These are phyloP conservation scores for Schizothorax lantsangensis DNA, from an alignment of 2,797 vertebrate genomes.

Conservation along the genomic window DNA sequence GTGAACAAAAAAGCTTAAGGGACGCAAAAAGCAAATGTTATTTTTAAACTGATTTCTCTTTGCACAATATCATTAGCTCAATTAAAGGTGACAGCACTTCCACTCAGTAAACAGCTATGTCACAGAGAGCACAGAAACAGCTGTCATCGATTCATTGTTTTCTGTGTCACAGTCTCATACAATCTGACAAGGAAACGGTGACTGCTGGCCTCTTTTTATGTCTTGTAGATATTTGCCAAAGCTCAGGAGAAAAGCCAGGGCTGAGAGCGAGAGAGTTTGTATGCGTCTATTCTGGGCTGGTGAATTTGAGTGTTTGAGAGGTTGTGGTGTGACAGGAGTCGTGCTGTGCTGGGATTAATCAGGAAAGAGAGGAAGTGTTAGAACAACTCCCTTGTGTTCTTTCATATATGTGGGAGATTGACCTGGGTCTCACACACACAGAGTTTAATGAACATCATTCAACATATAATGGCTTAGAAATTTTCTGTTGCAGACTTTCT, in stretches of 20 bases:
- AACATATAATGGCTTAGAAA: background rate
- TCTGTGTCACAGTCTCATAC: slow-evolving; percentile 36
- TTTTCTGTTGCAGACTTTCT: background rate
- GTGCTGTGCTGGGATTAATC: slow-evolving; percentile 52
- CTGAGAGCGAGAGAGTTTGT: slow-evolving; percentile 36
- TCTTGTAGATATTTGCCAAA: slow-evolving; percentile 50
- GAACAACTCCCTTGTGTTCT: slow-evolving; percentile 34
- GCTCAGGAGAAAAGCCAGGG: slow-evolving; percentile 46
- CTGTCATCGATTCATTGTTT: slow-evolving; percentile 60
- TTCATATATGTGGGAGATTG: slow-evolving; percentile 34
- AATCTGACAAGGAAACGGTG: slow-evolving; percentile 56
- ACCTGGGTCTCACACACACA: slow-evolving; percentile 13
- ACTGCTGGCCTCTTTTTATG: slow-evolving; percentile 59
- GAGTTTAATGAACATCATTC: slow-evolving; percentile 23
- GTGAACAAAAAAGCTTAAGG: slow-evolving; percentile 28
- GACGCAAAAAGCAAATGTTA: slow-evolving; percentile 17
- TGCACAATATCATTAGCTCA: slow-evolving; percentile 56
- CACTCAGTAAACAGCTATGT: slow-evolving; percentile 47
- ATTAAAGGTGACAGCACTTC: slow-evolving; percentile 57
- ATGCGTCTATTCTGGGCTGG: slow-evolving; percentile 48
- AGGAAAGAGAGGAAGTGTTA: slow-evolving; percentile 28
- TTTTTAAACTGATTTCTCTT: slow-evolving; percentile 45
- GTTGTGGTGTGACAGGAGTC: slow-evolving; percentile 51
- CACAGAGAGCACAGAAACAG: slow-evolving; percentile 35
- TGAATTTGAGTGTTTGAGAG: slow-evolving; percentile 38